Percentiles rank a stretch among this genome's conserved stretches.
Conservation (phyloP, 2,113 vertebrate genomes). For the Stercorarius parasiticus region DNA sequence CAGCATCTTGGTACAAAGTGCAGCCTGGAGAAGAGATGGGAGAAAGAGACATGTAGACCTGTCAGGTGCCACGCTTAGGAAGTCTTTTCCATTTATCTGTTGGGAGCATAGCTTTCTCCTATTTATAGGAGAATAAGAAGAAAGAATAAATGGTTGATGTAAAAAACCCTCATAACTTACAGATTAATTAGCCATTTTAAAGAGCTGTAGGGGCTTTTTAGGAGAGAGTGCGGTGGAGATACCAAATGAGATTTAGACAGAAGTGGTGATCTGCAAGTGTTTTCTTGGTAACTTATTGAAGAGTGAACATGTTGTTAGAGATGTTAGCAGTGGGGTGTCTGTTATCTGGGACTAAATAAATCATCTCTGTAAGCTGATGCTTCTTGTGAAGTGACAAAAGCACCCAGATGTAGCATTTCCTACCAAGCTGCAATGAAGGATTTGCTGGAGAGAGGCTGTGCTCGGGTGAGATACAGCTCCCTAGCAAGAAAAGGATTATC, state of each 20-base stretch:
- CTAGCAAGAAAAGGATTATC: neutral
- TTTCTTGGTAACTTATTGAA: neutral
- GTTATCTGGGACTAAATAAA: slow-evolving; percentile 3
- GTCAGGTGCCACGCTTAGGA: neutral
- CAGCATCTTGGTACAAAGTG: neutral
- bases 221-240: neutral
- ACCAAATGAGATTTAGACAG: neutral
- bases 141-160: neutral
- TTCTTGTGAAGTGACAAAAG: slow-evolving; percentile 13
- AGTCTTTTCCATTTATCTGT: neutral
- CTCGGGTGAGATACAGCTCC: neutral
- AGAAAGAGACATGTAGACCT: neutral
- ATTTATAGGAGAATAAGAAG: neutral
- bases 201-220: neutral
- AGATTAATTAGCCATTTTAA: slow-evolving; percentile 12
- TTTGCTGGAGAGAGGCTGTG: neutral
- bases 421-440: neutral
- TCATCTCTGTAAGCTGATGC: neutral
- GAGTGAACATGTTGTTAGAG: neutral
- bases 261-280: neutral
- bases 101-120: neutral
- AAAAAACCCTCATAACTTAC: neutral
- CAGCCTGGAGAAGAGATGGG: neutral
- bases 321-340: neutral
- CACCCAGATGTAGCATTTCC: neutral